Conservation (phyloP, 2,888 invertebrate species). For the Chironomus tentans region DNA sequence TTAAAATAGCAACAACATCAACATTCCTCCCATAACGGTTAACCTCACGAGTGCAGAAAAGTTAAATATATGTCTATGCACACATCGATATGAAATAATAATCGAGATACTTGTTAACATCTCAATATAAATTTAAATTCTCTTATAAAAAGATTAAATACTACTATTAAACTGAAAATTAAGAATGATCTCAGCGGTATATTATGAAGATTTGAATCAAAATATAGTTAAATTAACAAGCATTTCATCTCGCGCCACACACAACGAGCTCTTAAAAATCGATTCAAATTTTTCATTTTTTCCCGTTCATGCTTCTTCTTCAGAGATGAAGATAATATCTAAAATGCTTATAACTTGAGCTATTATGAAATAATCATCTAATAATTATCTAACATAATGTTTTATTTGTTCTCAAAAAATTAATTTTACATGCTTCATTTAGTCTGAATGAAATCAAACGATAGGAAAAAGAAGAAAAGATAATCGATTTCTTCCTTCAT, state of each 20-base stretch:
- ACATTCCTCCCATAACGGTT: too few relatives aligned
- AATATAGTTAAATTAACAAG: conserved; percentile 25
- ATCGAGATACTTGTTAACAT: neutral
- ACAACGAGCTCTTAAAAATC: conserved; percentile 9
- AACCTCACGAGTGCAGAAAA: too few relatives aligned
- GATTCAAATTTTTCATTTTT: neutral
- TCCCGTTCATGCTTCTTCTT: neutral
- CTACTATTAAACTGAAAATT: too few relatives aligned
- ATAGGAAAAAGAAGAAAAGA: too few relatives aligned
- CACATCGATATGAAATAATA: too few relatives aligned
- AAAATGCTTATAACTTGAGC: too few relatives aligned
- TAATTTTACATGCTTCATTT: too few relatives aligned
- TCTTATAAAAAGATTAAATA: neutral
- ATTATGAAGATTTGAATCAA: conserved; percentile 22
- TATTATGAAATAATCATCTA: neutral
- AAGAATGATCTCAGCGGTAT: neutral
- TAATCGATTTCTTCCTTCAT: too few relatives aligned
- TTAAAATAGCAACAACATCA: too few relatives aligned
- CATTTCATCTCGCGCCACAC: conserved; percentile 21
- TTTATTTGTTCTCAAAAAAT: too few relatives aligned
- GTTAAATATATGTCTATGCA: too few relatives aligned
- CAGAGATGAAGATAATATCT: neutral
- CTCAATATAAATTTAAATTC: neutral
- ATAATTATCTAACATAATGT: neutral
- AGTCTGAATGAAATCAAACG: too few relatives aligned